phyloP scores from a whole-genome alignment of 2,888 invertebrate genomes.

The Pilophorus perplexus region DNA sequence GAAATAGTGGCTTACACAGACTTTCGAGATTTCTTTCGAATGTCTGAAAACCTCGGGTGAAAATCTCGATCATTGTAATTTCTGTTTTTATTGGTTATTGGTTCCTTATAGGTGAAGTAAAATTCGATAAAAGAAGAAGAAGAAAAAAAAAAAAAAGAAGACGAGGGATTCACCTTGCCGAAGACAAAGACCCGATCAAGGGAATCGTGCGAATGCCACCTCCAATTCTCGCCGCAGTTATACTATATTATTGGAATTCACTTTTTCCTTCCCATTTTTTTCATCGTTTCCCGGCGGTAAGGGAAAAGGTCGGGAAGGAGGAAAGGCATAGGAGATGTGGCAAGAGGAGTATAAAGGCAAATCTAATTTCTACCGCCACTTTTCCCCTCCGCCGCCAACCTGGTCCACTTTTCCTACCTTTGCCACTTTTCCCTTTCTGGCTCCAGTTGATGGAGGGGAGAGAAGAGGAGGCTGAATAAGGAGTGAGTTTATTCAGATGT shows the following conservation, averaged over 20 bases:
- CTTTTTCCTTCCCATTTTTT: conserved; percentile 1
- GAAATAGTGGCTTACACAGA: no score
- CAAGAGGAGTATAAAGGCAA: conserved; percentile 13
- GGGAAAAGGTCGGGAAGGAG: neutral
- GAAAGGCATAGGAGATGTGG: neutral
- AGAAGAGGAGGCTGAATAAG: conserved; percentile 11
- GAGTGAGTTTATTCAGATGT: conserved; percentile 30
- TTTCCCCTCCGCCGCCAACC: neutral
- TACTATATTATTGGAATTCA: conserved; percentile 19
- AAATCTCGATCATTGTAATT: no score
- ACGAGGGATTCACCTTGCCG: no score
- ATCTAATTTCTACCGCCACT: conserved; percentile 30
- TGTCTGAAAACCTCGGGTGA: no score
- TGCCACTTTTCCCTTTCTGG: conserved; percentile 5
- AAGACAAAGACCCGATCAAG: no score
- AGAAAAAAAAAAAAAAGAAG: no score
- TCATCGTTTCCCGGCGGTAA: neutral
- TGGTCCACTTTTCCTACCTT: neutral
- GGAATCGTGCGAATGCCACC: no score
- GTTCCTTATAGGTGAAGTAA: no score
- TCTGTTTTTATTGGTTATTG: no score
- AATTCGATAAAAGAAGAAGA: no score
- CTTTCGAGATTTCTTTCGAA: no score
- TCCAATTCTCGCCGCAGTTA: conserved; percentile 11
- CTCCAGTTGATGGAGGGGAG: neutral